Percentiles rank a stretch among this genome's conserved stretches.
phyloP scores from a whole-genome alignment of 2,797 vertebrate genomes.

The Hipposideros larvatus region DNA sequence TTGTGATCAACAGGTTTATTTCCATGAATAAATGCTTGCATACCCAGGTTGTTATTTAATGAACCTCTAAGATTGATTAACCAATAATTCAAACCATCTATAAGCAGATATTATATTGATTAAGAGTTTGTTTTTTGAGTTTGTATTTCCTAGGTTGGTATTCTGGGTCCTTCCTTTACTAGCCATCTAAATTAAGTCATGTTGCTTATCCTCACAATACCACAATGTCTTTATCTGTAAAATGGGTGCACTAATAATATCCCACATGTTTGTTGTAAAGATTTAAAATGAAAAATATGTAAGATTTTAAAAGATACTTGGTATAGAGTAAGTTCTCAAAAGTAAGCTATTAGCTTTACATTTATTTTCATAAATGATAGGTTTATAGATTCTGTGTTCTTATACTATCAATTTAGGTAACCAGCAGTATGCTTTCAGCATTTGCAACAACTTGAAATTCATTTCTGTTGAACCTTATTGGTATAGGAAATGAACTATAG shows the following conservation, averaged over 20 bases:
- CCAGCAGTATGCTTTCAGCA: not conserved
- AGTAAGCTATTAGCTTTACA: not conserved
- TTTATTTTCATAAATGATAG: not conserved
- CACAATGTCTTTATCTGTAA: not conserved
- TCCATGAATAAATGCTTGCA: not conserved
- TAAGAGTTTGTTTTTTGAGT: not conserved
- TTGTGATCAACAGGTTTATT: not conserved
- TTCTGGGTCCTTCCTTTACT: not conserved
- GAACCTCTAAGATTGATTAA: not conserved
- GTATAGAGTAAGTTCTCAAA: not conserved
- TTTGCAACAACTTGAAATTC: not conserved
- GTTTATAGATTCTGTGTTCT: not conserved
- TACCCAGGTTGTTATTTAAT: not conserved
- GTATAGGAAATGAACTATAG: not conserved
- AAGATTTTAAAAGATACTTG: not conserved
- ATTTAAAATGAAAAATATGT: not conserved
- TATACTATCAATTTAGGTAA: not conserved
- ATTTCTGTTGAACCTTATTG: not conserved
- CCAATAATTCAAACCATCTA: not conserved
- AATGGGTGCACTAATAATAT: not conserved
- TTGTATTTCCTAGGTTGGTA: not conserved
- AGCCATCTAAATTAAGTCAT: not conserved
- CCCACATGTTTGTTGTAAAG: not conserved
- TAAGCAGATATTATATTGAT: not conserved
- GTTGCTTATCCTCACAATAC: not conserved